These are phyloP conservation scores for Bovichtus diacanthus DNA, from an alignment of 2,797 vertebrate species.

Conservation along the genomic window DNA sequence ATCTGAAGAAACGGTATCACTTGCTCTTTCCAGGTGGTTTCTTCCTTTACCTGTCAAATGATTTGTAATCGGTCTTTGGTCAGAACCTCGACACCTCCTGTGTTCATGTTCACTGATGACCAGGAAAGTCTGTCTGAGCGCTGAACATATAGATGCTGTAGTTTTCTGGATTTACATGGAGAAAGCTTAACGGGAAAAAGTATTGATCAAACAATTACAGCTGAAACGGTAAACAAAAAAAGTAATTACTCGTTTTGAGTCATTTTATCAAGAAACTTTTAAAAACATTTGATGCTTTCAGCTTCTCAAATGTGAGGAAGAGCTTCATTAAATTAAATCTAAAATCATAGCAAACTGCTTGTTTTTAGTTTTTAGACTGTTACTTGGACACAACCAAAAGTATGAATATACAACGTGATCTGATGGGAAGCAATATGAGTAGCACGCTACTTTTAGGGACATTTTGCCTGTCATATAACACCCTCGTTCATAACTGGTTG, in stretches of 20 bases:
- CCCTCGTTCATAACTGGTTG: no score
- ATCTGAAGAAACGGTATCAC: neutral
- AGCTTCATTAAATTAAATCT: neutral
- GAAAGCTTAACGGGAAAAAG: neutral
- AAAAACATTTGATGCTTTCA: neutral
- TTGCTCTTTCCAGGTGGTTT: neutral
- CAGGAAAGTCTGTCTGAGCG: neutral
- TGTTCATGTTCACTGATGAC: neutral
- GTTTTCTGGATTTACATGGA: neutral
- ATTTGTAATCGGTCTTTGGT: neutral
- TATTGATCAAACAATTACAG: neutral
- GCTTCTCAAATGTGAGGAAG: neutral
- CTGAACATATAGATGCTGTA: neutral
- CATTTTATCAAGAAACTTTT: neutral
- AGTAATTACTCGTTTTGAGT: neutral
- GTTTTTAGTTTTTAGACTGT: neutral
- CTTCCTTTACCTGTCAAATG: neutral
- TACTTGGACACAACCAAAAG: constrained; percentile 1
- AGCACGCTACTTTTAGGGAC: no score
- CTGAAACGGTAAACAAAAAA: neutral
- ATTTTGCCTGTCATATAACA: no score
- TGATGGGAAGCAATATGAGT: no score
- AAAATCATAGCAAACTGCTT: neutral
- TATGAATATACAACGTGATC: no score
- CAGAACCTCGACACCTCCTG: neutral